Percentiles rank a stretch among this genome's conserved stretches.
Conservation (phyloP, 1,140 invertebrate species). For the Conopomorpha cramerella region DNA sequence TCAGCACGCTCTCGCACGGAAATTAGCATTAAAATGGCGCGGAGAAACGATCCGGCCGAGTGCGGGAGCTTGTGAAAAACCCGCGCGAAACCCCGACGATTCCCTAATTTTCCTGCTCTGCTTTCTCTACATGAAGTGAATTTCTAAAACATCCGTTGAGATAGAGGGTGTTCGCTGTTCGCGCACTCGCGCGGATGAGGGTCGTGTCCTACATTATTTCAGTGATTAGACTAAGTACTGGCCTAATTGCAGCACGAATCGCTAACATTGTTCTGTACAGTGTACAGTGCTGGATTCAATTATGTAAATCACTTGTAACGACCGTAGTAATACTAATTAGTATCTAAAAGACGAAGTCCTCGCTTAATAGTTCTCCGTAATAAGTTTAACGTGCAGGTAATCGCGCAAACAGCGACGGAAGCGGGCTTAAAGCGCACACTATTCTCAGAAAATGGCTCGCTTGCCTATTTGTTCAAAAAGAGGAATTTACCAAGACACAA, state of each 20-base stretch:
- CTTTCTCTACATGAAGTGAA: background rate
- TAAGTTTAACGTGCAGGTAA: constrained; percentile 38
- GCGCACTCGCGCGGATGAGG: too few relatives aligned
- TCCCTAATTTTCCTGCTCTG: background rate
- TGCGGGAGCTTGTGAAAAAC: background rate
- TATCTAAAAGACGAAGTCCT: constrained; percentile 20
- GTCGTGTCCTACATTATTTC: too few relatives aligned
- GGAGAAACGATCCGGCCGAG: constrained; percentile 11
- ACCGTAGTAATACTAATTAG: constrained; percentile 20
- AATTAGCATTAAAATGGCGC: constrained; percentile 38
- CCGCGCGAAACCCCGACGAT: background rate
- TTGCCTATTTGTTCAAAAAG: too few relatives aligned
- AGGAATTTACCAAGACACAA: too few relatives aligned
- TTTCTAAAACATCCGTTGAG: background rate
- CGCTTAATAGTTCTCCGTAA: constrained; percentile 19
- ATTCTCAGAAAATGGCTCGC: too few relatives aligned
- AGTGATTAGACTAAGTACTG: too few relatives aligned
- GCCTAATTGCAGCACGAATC: too few relatives aligned
- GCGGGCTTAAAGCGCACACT: too few relatives aligned
- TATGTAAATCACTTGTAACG: constrained; percentile 4
- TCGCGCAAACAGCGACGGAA: too few relatives aligned
- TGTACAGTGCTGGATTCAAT: background rate
- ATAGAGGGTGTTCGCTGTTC: too few relatives aligned
- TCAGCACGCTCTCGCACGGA: constrained; percentile 17
- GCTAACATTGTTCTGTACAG: too few relatives aligned